Percentiles rank a stretch among this genome's conserved stretches.
Conservation (phyloP, 2,797 vertebrate genomes). For the Sebastes hubbsi region DNA sequence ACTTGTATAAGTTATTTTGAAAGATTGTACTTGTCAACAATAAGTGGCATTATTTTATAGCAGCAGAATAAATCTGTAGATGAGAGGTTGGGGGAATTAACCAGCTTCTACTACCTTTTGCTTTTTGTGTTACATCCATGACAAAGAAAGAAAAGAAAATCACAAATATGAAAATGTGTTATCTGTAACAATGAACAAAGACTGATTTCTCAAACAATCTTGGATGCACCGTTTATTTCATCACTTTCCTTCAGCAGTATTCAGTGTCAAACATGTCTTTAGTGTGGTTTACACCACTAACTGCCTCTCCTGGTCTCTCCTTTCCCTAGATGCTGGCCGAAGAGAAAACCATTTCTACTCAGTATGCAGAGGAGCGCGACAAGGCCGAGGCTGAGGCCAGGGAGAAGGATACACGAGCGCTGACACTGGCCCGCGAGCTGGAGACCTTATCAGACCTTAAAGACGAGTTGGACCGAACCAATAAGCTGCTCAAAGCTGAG, state of each 20-base stretch:
- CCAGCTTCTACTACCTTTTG: neutral
- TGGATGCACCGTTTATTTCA: neutral
- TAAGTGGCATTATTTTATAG: neutral
- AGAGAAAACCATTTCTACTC: slow-evolving; percentile 91
- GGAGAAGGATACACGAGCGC: slow-evolving; percentile 93
- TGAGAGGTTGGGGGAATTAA: neutral
- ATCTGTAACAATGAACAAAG: neutral
- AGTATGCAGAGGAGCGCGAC: slow-evolving; percentile 92
- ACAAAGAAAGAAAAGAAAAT: neutral
- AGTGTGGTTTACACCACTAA: neutral
- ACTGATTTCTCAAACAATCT: neutral
- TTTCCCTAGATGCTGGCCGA: slow-evolving; percentile 89
- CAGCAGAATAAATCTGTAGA: no score
- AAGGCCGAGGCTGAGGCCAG: slow-evolving; percentile 94
- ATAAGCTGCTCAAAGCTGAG: slow-evolving; percentile 90
- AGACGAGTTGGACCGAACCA: slow-evolving; percentile 90
- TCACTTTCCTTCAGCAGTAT: neutral
- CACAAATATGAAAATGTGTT: neutral
- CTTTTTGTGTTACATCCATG: neutral
- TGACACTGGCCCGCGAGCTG: slow-evolving; percentile 89
- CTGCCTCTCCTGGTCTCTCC: neutral
- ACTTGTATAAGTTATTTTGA: no score
- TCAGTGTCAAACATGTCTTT: neutral
- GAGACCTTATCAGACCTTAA: slow-evolving; percentile 88
- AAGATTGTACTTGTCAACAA: neutral